Percentiles rank a stretch among this genome's conserved stretches.
Conservation (phyloP, 2,888 invertebrate genomes). For the Trichacis sp. region DNA sequence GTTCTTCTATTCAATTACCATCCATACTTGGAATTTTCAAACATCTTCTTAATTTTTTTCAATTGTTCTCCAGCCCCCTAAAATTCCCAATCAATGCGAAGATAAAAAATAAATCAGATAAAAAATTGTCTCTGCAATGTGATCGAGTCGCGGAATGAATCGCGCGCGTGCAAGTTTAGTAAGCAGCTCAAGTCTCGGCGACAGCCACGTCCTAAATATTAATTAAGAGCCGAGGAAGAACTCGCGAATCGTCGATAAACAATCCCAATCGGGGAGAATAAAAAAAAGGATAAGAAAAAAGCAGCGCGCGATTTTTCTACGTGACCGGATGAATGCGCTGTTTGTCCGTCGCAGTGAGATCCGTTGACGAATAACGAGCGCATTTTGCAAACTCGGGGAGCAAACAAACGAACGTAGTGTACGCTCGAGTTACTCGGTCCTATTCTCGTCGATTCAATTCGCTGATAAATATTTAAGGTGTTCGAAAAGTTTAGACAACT, state of each 20-base stretch:
- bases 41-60: no score
- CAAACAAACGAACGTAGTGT: slow-evolving; percentile 1
- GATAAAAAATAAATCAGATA: slow-evolving; percentile 10
- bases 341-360: slow-evolving; percentile 11
- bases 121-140: no score
- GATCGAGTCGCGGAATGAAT: slow-evolving; percentile 47
- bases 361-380: no score
- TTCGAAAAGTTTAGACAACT: no score
- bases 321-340: slow-evolving; percentile 3
- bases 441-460: neutral
- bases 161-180: slow-evolving; percentile 50
- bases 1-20: no score
- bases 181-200: slow-evolving; percentile 31
- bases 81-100: no score
- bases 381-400: neutral
- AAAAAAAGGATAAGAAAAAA: no score
- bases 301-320: no score
- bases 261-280: no score
- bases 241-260: neutral
- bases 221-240: neutral
- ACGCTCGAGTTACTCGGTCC: neutral
- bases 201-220: neutral
- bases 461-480: no score
- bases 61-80: neutral
- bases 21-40: no score